Evolutionary conservation across 2,113 vertebrate species (phyloP).

Genomic region (Procavia capensis): DNA sequence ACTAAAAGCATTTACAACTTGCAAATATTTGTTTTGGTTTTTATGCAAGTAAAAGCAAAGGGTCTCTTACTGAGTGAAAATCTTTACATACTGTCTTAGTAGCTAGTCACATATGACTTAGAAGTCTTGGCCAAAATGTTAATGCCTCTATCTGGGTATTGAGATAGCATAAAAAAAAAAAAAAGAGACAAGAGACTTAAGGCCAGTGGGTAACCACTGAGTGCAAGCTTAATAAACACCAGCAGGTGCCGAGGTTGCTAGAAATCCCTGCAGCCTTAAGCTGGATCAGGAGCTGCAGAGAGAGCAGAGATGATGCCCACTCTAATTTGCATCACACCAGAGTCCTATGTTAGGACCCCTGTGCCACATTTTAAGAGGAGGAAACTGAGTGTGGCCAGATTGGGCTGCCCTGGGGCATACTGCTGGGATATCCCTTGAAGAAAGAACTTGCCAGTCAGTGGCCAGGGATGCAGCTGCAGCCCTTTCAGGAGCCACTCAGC

Average conservation of each 20-base stretch:
- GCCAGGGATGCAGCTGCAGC: background rate
- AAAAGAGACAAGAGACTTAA: background rate
- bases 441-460: background rate
- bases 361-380: background rate
- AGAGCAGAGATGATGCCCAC: background rate
- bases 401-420: rapidly evolving
- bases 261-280: background rate
- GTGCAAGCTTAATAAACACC: background rate
- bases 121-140: background rate
- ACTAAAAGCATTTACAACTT: background rate
- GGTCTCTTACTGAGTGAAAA: background rate
- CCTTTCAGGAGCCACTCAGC: background rate
- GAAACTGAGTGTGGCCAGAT: rapidly evolving
- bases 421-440: background rate
- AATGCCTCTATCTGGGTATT: background rate
- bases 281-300: rapidly evolving
- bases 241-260: background rate
- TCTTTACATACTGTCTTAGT: background rate
- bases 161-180: background rate
- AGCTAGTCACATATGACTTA: background rate
- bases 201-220: background rate
- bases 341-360: background rate
- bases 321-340: background rate
- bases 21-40: background rate
- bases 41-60: slow-evolving; percentile 15